Conservation (phyloP, 2,797 vertebrate species). For the Falco cherrug region DNA sequence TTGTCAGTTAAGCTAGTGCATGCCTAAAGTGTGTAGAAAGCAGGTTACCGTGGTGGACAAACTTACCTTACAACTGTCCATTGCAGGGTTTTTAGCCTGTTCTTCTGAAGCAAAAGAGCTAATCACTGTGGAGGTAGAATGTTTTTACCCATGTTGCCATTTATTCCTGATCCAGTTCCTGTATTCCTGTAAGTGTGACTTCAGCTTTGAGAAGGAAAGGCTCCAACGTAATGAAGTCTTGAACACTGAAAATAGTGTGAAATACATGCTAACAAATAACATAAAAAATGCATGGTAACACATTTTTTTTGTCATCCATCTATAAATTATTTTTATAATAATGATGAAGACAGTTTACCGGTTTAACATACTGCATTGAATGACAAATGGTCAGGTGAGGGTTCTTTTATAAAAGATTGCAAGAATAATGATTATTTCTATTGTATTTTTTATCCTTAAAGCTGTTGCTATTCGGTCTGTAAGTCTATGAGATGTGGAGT, state of each 20-base stretch:
- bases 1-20: background rate
- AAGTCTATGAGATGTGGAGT: background rate
- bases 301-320: background rate
- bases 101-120: background rate
- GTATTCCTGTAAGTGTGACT: background rate
- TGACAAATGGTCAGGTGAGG: background rate
- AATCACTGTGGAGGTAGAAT: background rate
- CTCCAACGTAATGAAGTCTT: background rate
- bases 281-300: too few species aligned
- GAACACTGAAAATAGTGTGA: background rate
- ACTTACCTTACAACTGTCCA: background rate
- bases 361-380: background rate
- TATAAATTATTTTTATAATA: background rate
- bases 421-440: background rate
- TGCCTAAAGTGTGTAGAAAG: background rate
- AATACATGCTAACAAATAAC: background rate
- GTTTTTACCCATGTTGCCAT: background rate
- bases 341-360: background rate
- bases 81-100: background rate
- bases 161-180: background rate
- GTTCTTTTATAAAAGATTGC: background rate
- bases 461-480: background rate
- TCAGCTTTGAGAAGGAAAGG: background rate
- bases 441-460: background rate
- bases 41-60: background rate